Evolutionary conservation across 2,888 invertebrate species (phyloP).

Genomic region (Ecdyonurus torrentis): DNA sequence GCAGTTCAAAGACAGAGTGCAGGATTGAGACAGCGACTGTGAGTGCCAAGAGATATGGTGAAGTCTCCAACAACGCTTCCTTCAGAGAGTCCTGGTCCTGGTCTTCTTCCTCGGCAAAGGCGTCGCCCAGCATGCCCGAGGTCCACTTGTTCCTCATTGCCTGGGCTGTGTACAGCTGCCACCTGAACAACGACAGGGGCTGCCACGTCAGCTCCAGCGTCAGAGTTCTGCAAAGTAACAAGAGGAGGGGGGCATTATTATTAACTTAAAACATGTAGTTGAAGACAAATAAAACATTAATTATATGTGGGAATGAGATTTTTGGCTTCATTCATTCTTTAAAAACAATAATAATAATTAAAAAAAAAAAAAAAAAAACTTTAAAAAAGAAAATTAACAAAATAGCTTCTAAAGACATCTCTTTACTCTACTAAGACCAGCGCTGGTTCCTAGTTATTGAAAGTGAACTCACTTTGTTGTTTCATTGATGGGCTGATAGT

Average conservation of each 20-base stretch:
- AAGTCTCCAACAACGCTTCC: constrained; percentile 91
- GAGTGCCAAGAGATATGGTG: constrained; percentile 80
- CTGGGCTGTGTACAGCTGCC: constrained; percentile 97
- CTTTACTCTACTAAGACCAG: no score
- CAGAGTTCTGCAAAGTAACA: constrained; percentile 25
- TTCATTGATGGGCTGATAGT: constrained; percentile 82
- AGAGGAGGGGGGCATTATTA: neutral
- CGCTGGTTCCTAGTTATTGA: no score
- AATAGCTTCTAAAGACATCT: no score
- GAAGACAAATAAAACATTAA: no score
- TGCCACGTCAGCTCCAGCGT: constrained; percentile 60
- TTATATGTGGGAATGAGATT: no score
- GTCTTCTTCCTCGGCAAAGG: constrained; percentile 61
- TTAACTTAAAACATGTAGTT: no score
- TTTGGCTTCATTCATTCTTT: no score
- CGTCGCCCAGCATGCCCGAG: constrained; percentile 43
- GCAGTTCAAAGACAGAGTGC: constrained; percentile 93
- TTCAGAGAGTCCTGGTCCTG: constrained; percentile 81
- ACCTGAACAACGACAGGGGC: constrained; percentile 89
- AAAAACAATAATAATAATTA: no score
- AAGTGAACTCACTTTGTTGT: constrained; percentile 53
- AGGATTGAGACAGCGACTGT: constrained; percentile 86
- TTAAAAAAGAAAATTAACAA: no score
- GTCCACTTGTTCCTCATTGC: constrained; percentile 76
- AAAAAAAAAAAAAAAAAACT: no score